Evolutionary conservation across 1,140 invertebrate species (phyloP).

Genomic region (Olivierus martensii): DNA sequence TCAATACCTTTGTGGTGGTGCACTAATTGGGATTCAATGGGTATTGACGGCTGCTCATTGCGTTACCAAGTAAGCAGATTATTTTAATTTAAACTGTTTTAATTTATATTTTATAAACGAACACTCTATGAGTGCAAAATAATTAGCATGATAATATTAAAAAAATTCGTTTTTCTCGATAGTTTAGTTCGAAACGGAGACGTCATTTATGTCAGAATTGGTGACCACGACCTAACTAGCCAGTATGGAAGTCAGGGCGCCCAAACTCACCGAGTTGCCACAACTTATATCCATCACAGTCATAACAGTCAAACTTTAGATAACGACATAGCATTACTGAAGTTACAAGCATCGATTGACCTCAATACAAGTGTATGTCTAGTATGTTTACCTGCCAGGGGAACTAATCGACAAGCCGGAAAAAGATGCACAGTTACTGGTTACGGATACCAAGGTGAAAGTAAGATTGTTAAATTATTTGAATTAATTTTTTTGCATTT

Average conservation of each 20-base stretch:
- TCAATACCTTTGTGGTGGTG: conserved; percentile 86
- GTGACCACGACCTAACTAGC: conserved; percentile 77
- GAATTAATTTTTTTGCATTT: neutral
- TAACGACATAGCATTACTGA: conserved; percentile 87
- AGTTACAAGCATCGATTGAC: conserved; percentile 43
- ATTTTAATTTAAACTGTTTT: neutral
- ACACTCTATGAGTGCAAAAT: too few species aligned
- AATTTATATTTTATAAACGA: too few species aligned
- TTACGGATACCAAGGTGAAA: conserved; percentile 87
- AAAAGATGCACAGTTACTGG: conserved; percentile 84
- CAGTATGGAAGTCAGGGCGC: conserved; percentile 39
- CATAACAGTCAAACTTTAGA: conserved; percentile 92
- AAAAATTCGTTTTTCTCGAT: conserved; percentile 5
- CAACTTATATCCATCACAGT: conserved; percentile 91
- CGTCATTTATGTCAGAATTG: conserved; percentile 78
- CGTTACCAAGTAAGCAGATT: conserved; percentile 83
- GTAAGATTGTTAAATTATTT: conserved; percentile 35
- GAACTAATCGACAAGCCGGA: conserved; percentile 67
- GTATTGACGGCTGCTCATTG: conserved; percentile 89
- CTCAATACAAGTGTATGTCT: conserved; percentile 41
- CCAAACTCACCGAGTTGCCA: conserved; percentile 69
- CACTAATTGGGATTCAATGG: conserved; percentile 84
- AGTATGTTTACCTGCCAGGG: conserved; percentile 74
- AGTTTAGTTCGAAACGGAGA: conserved; percentile 82
- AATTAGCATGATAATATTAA: too few species aligned